These are phyloP conservation scores for Odontomachus brunneus DNA, from an alignment of 1,140 invertebrate species.

Conservation along the genomic window DNA sequence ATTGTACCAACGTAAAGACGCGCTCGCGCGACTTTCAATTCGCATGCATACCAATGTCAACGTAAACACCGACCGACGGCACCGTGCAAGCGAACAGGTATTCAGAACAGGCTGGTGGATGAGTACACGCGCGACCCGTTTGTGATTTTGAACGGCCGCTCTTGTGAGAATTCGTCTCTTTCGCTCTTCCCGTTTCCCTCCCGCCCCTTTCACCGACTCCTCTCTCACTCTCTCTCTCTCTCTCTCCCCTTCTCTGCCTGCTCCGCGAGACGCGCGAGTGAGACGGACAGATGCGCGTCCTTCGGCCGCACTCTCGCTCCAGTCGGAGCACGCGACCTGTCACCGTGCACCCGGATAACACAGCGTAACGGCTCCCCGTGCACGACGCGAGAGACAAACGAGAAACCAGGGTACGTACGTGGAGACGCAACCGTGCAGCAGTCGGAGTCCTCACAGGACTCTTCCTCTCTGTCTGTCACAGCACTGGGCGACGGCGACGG, in stretches of 20 bases:
- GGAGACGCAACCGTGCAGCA: not conserved
- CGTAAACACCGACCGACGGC: too few species aligned
- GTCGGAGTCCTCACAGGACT: not conserved
- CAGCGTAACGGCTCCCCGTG: not conserved
- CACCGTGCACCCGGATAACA: conserved; percentile 50
- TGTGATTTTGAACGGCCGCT: not conserved
- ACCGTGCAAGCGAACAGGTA: too few species aligned
- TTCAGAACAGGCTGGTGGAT: too few species aligned
- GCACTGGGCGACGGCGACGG: too few species aligned
- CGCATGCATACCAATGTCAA: conserved; percentile 6
- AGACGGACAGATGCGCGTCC: not conserved
- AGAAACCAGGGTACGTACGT: not conserved
- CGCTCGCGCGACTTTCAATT: conserved; percentile 1
- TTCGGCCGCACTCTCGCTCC: conserved; percentile 1
- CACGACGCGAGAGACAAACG: not conserved
- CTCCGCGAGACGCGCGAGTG: not conserved
- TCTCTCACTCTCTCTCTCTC: not conserved
- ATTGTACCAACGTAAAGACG: not conserved
- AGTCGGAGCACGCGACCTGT: conserved; percentile 57
- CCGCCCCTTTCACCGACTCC: too few species aligned
- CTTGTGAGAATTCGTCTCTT: not conserved
- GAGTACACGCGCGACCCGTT: conserved; percentile 1
- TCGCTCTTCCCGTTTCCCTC: not conserved
- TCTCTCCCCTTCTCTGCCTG: too few species aligned
- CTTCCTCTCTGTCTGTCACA: not conserved